Evolutionary conservation across 2,797 vertebrate genomes (phyloP), one percentile per base, ranked within the genome.

Genomic region (Chelon auratus): DNA sequence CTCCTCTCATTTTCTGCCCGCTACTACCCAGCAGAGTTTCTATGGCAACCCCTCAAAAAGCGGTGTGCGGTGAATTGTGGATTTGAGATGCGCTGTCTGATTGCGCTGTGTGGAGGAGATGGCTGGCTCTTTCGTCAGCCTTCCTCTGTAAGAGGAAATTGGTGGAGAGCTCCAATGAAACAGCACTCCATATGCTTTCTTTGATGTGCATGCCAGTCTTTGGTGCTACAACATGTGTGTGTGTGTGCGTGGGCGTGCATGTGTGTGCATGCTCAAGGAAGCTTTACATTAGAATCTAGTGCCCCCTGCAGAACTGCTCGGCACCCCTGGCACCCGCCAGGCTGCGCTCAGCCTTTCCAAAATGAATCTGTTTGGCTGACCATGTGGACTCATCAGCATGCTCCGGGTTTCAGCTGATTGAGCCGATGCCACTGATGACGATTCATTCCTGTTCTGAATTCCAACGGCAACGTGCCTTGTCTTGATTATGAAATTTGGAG

Each of bases 11-110:
- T 92, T 91, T 93, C 89, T 92, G 89, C 89, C 89, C 87, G 92
- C 90, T 94, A 92, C 93, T 91, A 94, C 87, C 85, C 91, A 87
- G 87, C 89, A 92, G 93, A 89, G 94, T 95, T 95, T 93, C 94
- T 94, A 95, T 94, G 93, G 94, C 92, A 94, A 95, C 94, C 92
- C 85, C 89, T 94, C 92, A 90, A 92, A 94, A 94, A 93, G 91
- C 86, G 85, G 87, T 89, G 91, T 88, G 92, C 89, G 77, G 85
- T 92, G 92, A 93, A 92, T 93, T 88, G 91, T 91, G 89, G 87
- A 91, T 93, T 92, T 85, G 90, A 93, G 92, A 94, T 92, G 85
- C 83, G 87, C 82, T 63, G 91, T 91, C 82, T 94, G 94, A 94
- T 95, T 94, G 92, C 90, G 78, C 86, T 75, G 86, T 74, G 92